Evolutionary conservation across 2,888 invertebrate genomes (phyloP), one percentile per base, ranked within the genome.

Genomic region (Galerucella pusilla): DNA sequence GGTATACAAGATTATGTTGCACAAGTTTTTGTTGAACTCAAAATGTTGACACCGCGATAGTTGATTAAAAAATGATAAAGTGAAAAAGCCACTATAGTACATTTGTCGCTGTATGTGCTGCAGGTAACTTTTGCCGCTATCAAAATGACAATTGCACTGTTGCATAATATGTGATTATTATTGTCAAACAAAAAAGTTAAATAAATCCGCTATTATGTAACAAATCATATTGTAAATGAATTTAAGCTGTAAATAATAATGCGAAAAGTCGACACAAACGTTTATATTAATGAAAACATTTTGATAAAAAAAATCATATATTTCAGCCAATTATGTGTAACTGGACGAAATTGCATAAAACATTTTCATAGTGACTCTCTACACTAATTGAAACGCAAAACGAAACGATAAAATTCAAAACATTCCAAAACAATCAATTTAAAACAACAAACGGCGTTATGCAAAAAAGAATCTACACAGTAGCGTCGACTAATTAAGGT

Each of bases 311-410:
- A 57, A 57, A 57, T 20, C 49, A n/a, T 20, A 57, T 10, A 20
- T 57, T 20, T 57, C 16, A 10, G 57, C 57, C 57, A 57, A 57
- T 57, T 57, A n/a, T 2, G 57, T 20, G 11, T 10, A 57, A 57
- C 16, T 57, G 57, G 16, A 57, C 57, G 57, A 57, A 57, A 57
- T 57, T 57, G 20, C 57, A 57, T 57, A 20, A 57, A 57, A 20
- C 20, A 20, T 57, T 57, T 57, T 57, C 57, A 20, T 20, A 57
- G 57, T 9, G 20, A 20, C 57, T 20, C 20, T 16, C 57, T 3
- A 57, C 9, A 6, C 57, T 57, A 57, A 57, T 57, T 57, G 57
- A 57, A 57, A 57, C 20, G 57, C 20, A 16, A 54, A 49, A 54
- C 54, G 16, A n/a, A 57, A 20, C 57, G 57, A n/a, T 16, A 57